Conservation (phyloP, 2,888 invertebrate species). For the Drosophila fulvimacula region DNA sequence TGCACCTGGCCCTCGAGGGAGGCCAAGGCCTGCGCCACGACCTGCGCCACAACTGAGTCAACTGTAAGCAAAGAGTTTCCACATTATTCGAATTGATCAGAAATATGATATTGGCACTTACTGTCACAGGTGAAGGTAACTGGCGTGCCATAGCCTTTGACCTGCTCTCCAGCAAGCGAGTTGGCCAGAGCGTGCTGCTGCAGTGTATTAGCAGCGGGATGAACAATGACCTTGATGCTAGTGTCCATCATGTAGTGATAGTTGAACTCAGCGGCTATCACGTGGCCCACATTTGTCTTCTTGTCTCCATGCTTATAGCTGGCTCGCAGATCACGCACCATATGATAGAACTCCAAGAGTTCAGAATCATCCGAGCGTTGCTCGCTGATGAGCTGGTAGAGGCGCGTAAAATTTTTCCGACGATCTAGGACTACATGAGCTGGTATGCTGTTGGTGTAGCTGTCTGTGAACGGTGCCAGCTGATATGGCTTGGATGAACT, state of each 20-base stretch:
- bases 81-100: neutral
- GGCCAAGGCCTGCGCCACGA: constrained; percentile 93
- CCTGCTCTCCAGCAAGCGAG: constrained; percentile 71
- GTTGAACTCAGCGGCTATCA: constrained; percentile 94
- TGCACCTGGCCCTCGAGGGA: constrained; percentile 91
- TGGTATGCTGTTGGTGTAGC: constrained; percentile 61
- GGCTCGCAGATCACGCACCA: constrained; percentile 92
- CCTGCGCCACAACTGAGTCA: constrained; percentile 93
- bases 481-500: constrained; percentile 26
- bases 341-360: constrained; percentile 92
- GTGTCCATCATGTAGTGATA: constrained; percentile 91
- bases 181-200: constrained; percentile 85
- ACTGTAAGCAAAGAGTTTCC: constrained; percentile 87
- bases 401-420: constrained; percentile 83
- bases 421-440: constrained; percentile 76
- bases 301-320: constrained; percentile 91
- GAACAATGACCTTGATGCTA: constrained; percentile 95
- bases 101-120: constrained; percentile 85
- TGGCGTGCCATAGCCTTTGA: constrained; percentile 87
- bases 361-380: constrained; percentile 90
- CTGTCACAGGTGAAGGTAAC: constrained; percentile 97
- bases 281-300: constrained; percentile 93
- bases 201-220: constrained; percentile 85
- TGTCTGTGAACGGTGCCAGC: constrained; percentile 52
- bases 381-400: constrained; percentile 91